A percentile compares a stretch with the other conserved stretches of the same genome.
Conservation (phyloP, 2,113 vertebrate genomes). For the Meleagris gallopavo region DNA sequence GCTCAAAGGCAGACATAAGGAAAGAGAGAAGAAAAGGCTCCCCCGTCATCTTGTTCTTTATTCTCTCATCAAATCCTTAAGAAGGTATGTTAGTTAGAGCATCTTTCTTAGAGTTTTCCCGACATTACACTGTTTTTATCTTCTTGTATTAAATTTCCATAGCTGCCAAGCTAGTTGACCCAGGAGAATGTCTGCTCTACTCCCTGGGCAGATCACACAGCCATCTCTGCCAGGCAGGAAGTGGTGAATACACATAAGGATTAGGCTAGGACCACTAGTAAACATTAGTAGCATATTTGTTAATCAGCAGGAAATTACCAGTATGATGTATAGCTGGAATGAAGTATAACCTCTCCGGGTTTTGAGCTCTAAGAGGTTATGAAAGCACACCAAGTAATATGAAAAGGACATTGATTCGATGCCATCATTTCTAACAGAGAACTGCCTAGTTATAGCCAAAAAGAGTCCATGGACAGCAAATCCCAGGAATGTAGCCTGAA, state of each 20-base stretch:
- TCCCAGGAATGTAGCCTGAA: slow-evolving; percentile 53
- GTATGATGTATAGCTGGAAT: slow-evolving; percentile 45
- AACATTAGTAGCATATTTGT: slow-evolving; percentile 48
- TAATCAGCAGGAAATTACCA: slow-evolving; percentile 56
- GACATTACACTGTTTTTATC: slow-evolving; percentile 48
- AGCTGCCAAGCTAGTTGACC: slow-evolving; percentile 57
- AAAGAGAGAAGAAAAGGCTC: neutral
- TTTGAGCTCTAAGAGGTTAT: slow-evolving; percentile 58
- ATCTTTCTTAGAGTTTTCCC: slow-evolving; percentile 2
- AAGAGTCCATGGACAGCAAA: slow-evolving; percentile 31
- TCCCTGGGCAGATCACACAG: slow-evolving; percentile 10
- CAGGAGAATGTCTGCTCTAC: slow-evolving; percentile 9
- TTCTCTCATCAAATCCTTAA: neutral
- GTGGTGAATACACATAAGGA: slow-evolving; percentile 18
- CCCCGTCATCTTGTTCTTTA: neutral
- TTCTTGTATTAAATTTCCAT: neutral
- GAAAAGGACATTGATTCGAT: slow-evolving; percentile 60
- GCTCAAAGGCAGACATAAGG: neutral
- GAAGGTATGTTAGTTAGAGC: neutral
- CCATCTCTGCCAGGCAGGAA: slow-evolving; percentile 50
- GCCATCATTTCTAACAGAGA: slow-evolving; percentile 44
- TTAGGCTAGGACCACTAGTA: slow-evolving; percentile 51
- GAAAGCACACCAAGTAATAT: slow-evolving; percentile 57
- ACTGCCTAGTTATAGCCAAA: slow-evolving; percentile 46
- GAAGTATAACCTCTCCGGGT: slow-evolving; percentile 31